Percentiles rank a stretch among this genome's conserved stretches.
phyloP scores from a whole-genome alignment of 2,888 invertebrate species.

The Eilema caniola region DNA sequence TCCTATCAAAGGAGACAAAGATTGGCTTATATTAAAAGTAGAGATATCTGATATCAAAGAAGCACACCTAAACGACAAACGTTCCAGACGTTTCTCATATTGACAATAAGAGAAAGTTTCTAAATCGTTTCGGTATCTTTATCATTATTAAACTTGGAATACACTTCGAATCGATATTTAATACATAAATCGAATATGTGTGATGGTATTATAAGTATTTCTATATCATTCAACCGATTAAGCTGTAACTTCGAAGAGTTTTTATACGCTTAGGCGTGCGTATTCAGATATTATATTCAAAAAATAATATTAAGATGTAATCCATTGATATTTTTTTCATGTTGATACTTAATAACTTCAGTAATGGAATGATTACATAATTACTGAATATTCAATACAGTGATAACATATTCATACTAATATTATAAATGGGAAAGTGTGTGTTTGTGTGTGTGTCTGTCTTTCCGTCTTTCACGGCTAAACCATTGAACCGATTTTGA shows the following conservation, averaged over 20 bases:
- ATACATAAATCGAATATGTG: background rate
- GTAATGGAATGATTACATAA: no score
- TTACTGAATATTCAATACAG: no score
- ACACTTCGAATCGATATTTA: background rate
- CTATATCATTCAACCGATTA: background rate
- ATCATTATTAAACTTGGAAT: background rate
- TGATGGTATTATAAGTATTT: background rate
- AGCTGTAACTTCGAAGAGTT: background rate
- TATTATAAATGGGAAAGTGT: no score
- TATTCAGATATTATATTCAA: no score
- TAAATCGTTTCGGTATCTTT: constrained; percentile 26
- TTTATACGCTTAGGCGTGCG: background rate
- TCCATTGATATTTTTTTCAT: no score
- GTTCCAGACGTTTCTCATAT: constrained; percentile 34
- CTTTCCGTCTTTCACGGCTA: no score
- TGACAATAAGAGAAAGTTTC: constrained; percentile 29
- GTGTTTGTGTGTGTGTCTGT: no score
- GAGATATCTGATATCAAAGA: constrained; percentile 46
- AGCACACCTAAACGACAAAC: constrained; percentile 19
- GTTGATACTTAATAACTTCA: no score
- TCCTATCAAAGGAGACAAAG: constrained; percentile 29
- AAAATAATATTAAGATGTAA: no score
- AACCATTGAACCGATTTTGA: no score
- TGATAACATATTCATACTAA: no score
- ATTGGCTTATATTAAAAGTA: constrained; percentile 41